Evolutionary conservation across 1,140 invertebrate species (phyloP), one percentile per base, ranked within the genome.

Genomic region (Pomacea maculata): DNA sequence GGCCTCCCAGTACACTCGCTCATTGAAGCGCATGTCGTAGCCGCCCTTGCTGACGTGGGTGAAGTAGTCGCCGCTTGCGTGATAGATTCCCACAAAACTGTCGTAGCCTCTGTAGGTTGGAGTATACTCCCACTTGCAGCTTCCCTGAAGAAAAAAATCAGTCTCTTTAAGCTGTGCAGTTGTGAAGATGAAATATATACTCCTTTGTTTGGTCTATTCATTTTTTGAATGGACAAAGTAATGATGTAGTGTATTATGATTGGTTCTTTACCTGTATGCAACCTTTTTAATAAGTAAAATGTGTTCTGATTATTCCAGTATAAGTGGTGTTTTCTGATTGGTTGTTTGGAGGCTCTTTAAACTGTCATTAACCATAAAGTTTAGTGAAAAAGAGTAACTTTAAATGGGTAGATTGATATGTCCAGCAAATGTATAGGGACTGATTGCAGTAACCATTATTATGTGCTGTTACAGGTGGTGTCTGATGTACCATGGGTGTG

Each of bases 61-160:
- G 64, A 75, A 88, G 80, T 88, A 85, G 57, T 88, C 84, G 52
- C 83, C 77, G 25, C 55, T 71, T 8, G 83, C 85, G 67, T 68
- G 71, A 54, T 83, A 88, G 75, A 83, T 86, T 0, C 88, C 88
- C 78, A 85, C 84, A 77, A 85, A 88, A 1, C 83, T 81, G 79
- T 89, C 86, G 76, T 90, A 90, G 29, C 88, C 89, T 65, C 88
- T 64, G n/a, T 83, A 65, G 19, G 75, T 85, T 17, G 89, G 89
- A 0, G 76, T 84, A 72, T 83, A 87, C 25, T 79, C 77, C 64
- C 85, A 78, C 52, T 84, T 83, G 70, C 80, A 89, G 83, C 85
- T 88, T 29, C 89, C 89, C 72, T 88, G 76, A 19, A 10, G 2
- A 71, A 19, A 15, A 45, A 45, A 0, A 45, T 45, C 34, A 45